These are phyloP conservation scores for Glossophaga mutica DNA, from an alignment of 2,797 vertebrate genomes.

Conservation along the genomic window DNA sequence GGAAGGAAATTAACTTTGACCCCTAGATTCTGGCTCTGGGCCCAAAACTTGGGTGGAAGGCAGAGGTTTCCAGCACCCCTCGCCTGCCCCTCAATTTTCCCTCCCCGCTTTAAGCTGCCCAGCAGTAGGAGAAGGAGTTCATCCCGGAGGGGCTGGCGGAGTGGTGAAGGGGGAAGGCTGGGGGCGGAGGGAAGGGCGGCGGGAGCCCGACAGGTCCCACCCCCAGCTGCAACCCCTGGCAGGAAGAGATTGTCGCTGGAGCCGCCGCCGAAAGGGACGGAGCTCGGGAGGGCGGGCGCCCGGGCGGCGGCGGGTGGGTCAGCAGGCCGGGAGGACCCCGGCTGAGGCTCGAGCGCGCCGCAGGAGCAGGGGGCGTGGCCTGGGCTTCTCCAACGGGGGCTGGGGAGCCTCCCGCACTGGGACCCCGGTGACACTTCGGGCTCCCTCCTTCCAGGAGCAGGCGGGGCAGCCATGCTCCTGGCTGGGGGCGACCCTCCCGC, in stretches of 20 bases:
- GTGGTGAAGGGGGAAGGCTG: neutral
- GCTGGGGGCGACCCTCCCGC: conserved; percentile 63
- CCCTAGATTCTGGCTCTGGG: conserved; percentile 41
- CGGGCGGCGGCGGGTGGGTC: neutral
- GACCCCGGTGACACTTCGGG: neutral
- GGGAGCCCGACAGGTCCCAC: conserved; percentile 48
- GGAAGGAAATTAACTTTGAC: conserved; percentile 65
- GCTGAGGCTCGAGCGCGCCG: neutral
- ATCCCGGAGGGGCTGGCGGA: conserved; percentile 1
- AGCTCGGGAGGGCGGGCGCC: neutral
- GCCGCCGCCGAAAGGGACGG: neutral
- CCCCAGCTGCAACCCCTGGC: conserved; percentile 44
- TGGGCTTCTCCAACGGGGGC: neutral
- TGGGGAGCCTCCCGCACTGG: neutral
- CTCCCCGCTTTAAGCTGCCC: neutral
- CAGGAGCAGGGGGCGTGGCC: conserved; percentile 13
- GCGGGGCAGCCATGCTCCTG: conserved; percentile 61
- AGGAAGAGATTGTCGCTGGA: conserved; percentile 45
- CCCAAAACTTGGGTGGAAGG: conserved; percentile 39
- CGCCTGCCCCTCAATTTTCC: neutral
- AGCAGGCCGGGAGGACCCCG: neutral
- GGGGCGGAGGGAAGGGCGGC: conserved; percentile 50
- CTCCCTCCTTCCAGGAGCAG: neutral
- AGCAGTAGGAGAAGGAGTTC: neutral
- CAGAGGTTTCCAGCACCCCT: conserved; percentile 38